Percentiles rank a stretch among this genome's conserved stretches.
These are phyloP conservation scores for Aphaenogaster rudis DNA, from an alignment of 1,140 invertebrate genomes.

Conservation along the genomic window DNA sequence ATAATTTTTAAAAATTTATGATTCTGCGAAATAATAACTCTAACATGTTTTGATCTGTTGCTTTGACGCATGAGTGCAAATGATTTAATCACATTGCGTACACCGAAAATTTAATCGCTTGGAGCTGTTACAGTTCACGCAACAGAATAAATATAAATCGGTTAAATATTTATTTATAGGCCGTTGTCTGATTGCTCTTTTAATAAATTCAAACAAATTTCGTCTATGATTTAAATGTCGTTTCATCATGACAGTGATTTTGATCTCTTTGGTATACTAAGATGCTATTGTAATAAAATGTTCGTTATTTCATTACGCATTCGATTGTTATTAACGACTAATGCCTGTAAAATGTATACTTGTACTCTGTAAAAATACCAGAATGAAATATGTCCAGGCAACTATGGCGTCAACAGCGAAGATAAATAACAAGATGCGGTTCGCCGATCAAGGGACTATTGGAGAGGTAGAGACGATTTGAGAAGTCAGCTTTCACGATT, in stretches of 20 bases:
- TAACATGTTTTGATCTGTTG: not conserved
- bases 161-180: constrained; percentile 61
- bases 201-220: not conserved
- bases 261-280: not conserved
- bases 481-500: not conserved
- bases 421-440: not conserved
- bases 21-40: not conserved
- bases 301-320: not conserved
- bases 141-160: constrained; percentile 58
- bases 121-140: constrained; percentile 50
- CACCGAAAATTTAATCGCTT: constrained; percentile 42
- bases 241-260: not conserved
- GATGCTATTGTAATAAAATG: not conserved
- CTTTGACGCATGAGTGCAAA: constrained; percentile 24
- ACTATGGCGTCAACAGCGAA: not conserved
- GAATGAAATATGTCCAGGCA: not conserved
- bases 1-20: not conserved
- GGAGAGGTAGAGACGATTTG: not conserved
- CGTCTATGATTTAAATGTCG: not conserved
- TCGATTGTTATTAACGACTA: too few relatives aligned
- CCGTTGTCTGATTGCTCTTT: constrained; percentile 17
- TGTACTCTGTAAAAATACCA: not conserved
- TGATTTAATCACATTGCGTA: constrained; percentile 43
- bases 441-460: not conserved
- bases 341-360: too few relatives aligned